phyloP scores from a whole-genome alignment of 2,888 invertebrate genomes.

The Cabera pusaria region DNA sequence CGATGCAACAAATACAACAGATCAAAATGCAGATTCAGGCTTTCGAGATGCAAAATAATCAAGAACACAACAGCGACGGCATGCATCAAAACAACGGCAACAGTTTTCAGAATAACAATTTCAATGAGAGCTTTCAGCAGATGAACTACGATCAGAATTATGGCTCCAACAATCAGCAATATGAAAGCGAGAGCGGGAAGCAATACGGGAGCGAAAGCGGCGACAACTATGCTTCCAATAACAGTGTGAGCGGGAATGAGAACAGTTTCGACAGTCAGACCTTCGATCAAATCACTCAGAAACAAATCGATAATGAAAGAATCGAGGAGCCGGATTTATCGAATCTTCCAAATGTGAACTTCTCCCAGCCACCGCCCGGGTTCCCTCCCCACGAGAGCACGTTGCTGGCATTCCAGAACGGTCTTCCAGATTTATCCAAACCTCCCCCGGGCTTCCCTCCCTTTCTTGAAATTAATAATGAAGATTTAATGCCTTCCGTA shows the following conservation, averaged over 20 bases:
- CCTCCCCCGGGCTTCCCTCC: constrained; percentile 92
- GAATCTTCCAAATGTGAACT: constrained; percentile 70
- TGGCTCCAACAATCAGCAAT: constrained; percentile 57
- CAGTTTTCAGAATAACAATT: constrained; percentile 62
- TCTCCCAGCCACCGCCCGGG: constrained; percentile 77
- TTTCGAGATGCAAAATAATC: constrained; percentile 79
- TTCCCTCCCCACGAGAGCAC: constrained; percentile 54
- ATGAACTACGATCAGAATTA: constrained; percentile 62
- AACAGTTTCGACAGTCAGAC: constrained; percentile 76
- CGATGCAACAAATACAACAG: constrained; percentile 93
- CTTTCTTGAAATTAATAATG: constrained; percentile 76
- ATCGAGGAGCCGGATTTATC: constrained; percentile 60
- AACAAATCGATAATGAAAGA: constrained; percentile 52
- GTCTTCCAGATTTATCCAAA: constrained; percentile 92
- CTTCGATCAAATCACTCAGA: constrained; percentile 68
- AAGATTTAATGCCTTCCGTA: constrained; percentile 93
- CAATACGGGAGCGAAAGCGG: constrained; percentile 67
- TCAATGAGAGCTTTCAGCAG: constrained; percentile 60
- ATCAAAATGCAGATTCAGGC: constrained; percentile 90
- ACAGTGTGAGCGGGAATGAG: constrained; percentile 77
- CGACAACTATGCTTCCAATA: constrained; percentile 70
- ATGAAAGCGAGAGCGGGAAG: constrained; percentile 64
- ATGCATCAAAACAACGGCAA: constrained; percentile 55
- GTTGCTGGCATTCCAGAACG: constrained; percentile 77
- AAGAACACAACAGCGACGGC: constrained; percentile 58